Evolutionary conservation across 1,140 invertebrate species (phyloP).

Genomic region (Pachyrhynchus sulphureomaculatus): DNA sequence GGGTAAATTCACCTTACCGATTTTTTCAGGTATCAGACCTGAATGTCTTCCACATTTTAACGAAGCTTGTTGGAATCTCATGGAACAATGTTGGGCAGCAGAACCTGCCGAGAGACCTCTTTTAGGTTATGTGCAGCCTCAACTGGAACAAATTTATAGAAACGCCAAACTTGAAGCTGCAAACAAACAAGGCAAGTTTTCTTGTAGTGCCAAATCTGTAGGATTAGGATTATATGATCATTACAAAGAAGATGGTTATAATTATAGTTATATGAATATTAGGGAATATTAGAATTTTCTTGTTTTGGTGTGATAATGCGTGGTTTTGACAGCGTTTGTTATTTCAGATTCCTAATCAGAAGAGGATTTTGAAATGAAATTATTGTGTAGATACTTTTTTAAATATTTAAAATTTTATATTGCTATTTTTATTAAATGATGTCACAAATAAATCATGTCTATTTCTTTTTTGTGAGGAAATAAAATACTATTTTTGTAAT

Average conservation of each 20-base stretch:
- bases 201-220: slow-evolving; percentile 24
- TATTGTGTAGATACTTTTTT: slow-evolving; percentile 17
- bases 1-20: too few relatives aligned
- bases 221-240: slow-evolving; percentile 2
- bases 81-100: slow-evolving; percentile 83
- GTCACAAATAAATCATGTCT: neutral
- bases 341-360: slow-evolving; percentile 39
- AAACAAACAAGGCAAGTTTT: slow-evolving; percentile 35
- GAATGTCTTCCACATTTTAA: slow-evolving; percentile 75
- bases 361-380: slow-evolving; percentile 29
- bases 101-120: slow-evolving; percentile 75
- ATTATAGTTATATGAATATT: slow-evolving; percentile 28
- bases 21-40: slow-evolving; percentile 65
- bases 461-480: slow-evolving; percentile 11
- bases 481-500: neutral
- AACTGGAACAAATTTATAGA: slow-evolving; percentile 58
- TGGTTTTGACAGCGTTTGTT: slow-evolving; percentile 29
- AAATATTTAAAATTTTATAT: slow-evolving; percentile 22
- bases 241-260: slow-evolving; percentile 20
- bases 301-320: neutral
- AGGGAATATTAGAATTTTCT: slow-evolving; percentile 29
- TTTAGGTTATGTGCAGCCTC: slow-evolving; percentile 73
- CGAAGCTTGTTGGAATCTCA: slow-evolving; percentile 80
- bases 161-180: slow-evolving; percentile 28
- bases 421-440: slow-evolving; percentile 24